A percentile compares a stretch with the other conserved stretches of the same genome.
Conservation (phyloP, 2,113 vertebrate species). For the Lycaon pictus region DNA sequence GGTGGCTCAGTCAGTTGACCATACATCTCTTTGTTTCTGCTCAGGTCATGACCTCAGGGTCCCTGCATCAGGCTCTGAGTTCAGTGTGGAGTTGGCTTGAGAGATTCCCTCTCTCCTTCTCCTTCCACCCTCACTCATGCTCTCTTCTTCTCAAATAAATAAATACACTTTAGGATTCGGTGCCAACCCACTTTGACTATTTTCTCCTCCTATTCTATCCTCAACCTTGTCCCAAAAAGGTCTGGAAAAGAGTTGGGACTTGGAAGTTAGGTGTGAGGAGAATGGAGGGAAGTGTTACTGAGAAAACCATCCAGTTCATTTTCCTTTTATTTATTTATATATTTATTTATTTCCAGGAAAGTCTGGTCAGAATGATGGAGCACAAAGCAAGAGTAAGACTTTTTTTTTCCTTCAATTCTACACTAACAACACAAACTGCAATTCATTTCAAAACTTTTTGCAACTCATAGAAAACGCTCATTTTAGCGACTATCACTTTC, state of each 20-base stretch:
- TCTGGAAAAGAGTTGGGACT: neutral
- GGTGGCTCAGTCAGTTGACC: neutral
- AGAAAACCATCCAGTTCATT: neutral
- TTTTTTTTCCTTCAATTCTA: neutral
- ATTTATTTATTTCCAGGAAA: neutral
- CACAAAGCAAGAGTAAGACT: neutral
- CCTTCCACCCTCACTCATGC: neutral
- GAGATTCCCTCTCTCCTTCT: neutral
- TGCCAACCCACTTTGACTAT: neutral
- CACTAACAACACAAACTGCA: neutral
- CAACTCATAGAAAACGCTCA: neutral
- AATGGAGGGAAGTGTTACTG: neutral
- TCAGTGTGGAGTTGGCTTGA: neutral
- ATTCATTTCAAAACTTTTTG: constrained; percentile 13
- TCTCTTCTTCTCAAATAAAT: neutral
- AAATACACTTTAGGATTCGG: neutral
- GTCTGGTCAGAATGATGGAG: neutral
- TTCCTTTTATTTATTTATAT: neutral
- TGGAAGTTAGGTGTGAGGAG: neutral
- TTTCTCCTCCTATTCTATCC: neutral
- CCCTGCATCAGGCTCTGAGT: neutral
- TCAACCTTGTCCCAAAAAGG: neutral
- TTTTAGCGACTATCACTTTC: neutral
- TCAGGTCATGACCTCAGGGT: neutral
- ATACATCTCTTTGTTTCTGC: neutral